These are phyloP conservation scores for Olivierus martensii DNA, from an alignment of 1,140 invertebrate genomes.

Conservation along the genomic window DNA sequence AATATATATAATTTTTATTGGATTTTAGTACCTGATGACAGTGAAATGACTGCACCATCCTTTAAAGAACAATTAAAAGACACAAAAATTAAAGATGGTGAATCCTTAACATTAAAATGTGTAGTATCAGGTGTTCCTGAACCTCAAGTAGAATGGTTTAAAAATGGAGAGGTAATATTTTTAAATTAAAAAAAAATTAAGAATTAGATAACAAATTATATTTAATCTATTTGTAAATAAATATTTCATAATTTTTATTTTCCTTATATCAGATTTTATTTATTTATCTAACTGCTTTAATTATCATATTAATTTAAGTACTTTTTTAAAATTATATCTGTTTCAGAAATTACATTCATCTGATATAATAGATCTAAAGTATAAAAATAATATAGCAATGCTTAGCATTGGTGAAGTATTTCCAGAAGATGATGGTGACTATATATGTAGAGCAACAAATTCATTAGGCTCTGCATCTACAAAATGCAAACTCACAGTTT, in stretches of 20 bases:
- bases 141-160: slow-evolving; percentile 69
- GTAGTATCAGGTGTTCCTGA: slow-evolving; percentile 77
- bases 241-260: too few relatives aligned
- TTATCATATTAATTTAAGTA: too few relatives aligned
- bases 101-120: slow-evolving; percentile 58
- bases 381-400: slow-evolving; percentile 70
- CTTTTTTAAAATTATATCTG: neutral
- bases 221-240: too few relatives aligned
- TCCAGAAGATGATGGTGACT: slow-evolving; percentile 83
- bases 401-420: slow-evolving; percentile 80
- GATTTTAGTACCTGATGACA: slow-evolving; percentile 16
- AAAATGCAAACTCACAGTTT: slow-evolving; percentile 63
- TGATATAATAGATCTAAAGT: slow-evolving; percentile 78
- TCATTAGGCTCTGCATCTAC: slow-evolving; percentile 68
- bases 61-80: slow-evolving; percentile 58
- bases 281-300: too few relatives aligned
- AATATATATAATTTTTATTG: neutral
- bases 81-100: slow-evolving; percentile 65
- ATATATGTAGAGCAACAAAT: slow-evolving; percentile 77
- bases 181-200: neutral
- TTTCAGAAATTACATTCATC: slow-evolving; percentile 49
- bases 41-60: slow-evolving; percentile 38
- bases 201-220: neutral
- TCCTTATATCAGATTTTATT: too few relatives aligned
- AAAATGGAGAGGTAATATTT: slow-evolving; percentile 49